phyloP scores from a whole-genome alignment of 2,113 vertebrate species.

The Syrrhaptes paradoxus region DNA sequence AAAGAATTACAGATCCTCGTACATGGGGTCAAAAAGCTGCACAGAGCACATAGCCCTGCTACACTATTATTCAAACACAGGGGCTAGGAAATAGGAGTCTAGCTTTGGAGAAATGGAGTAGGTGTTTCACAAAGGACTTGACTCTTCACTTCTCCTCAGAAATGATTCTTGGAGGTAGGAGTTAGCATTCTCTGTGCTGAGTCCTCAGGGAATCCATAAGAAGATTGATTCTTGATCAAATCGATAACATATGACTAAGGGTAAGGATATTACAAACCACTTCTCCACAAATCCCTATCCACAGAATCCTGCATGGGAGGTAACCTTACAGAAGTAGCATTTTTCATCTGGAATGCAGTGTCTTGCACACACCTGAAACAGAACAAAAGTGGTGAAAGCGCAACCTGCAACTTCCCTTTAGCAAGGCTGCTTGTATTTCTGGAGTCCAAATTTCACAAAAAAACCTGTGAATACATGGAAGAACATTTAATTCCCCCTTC shows the following conservation, averaged over 20 bases:
- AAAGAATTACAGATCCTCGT: neutral
- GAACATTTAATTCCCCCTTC: rapidly evolving
- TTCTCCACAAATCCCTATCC: neutral
- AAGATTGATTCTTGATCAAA: neutral
- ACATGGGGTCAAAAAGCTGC: neutral
- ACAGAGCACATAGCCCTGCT: neutral
- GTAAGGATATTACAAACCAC: neutral
- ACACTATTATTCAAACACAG: neutral
- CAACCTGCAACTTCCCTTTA: neutral
- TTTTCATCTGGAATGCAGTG: neutral
- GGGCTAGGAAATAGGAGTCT: neutral
- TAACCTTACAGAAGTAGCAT: neutral
- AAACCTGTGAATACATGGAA: neutral
- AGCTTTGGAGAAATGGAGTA: neutral
- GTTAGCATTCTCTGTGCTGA: neutral
- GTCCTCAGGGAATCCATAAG: neutral
- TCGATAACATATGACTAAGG: neutral
- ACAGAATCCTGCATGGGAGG: neutral
- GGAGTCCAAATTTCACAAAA: neutral
- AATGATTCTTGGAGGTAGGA: neutral
- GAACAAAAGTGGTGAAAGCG: neutral
- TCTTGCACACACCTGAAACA: neutral
- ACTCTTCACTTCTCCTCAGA: neutral
- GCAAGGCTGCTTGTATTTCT: neutral
- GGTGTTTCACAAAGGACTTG: neutral